Base-by-base conservation (phyloP, 2,888 invertebrate species). In the Psylliodes chrysocephalus region DNA sequence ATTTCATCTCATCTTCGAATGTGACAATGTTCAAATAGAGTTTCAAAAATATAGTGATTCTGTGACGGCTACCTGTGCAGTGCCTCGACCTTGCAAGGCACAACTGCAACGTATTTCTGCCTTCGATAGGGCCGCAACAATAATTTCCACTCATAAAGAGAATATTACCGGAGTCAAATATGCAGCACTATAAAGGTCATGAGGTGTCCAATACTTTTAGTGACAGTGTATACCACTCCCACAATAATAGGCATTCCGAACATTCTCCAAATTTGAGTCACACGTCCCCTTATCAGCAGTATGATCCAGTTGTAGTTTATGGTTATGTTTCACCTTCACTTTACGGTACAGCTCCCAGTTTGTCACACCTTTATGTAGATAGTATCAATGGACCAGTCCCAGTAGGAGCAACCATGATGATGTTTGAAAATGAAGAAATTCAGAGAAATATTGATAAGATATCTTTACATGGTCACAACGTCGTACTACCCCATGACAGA, bases 361-460 rank as follows among this genome's bases (percentile, higher is more conserved):
- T 84, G 55, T 81, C 84, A 35, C 81, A 86, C 66, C 83, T 84
- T 46, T 86, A 85, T 71, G 86, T 86, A 71, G 85, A 85, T 71
- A 84, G 84, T 73, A 77, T 85, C 6, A 85, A 85, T 75, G 83
- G 75, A 46, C 83, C 87, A 82, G 75, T 75, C 15, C 71, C 77
- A 7, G 69, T 86, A 82, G 71, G 82, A 76, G 59, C 82, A 78
- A 64, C 81, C 76, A 86, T 88, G 61, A 86, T 88, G 64, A 87
- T 89, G 85, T 90, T 89, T 67, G 90, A 90, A n/a, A 89, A 89
- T 71, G 90, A 90, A 63, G 90, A 90, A 75, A 79, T 90, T 70
- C 89, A 89, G 73, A 90, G 89, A 78, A 90, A 91, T 79, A 88
- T 91, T 85, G 88, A 90, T 35, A 88, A 88, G 73, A 87, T 91